Evolutionary conservation across 2,888 invertebrate genomes (phyloP), one percentile per base, ranked within the genome.

Genomic region (Parnassius smintheus): DNA sequence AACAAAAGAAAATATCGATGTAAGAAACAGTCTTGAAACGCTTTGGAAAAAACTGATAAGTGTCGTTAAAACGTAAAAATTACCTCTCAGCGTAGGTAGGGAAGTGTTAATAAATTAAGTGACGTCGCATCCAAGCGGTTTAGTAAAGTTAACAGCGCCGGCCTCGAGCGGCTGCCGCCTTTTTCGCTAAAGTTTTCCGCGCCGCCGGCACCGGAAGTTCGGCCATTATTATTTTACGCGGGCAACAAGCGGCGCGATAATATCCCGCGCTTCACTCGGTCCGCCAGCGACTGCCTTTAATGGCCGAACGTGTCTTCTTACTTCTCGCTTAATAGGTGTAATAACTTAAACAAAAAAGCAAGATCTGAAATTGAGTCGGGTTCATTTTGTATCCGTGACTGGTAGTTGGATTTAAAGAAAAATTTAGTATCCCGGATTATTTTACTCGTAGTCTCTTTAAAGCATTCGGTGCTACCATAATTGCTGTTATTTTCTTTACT

Each of bases 171-270:
- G 86, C 89, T 89, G 88, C 88, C 79, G 89, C 84, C 82, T 88
- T 89, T 89, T 89, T 89, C 87, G 85, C 82, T 79, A 79, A 88
- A 89, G 85, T 90, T 91, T 49, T 86, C 89, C 86, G 77, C 88
- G 89, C 88, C 87, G 82, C 81, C 89, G 92, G 92, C 92, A 89
- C 91, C 92, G 89, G 93, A 92, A 92, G 90, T 92, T 92, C 85
- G 83, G 81, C 89, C 91, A 92, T 92, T 92, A 92, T 92, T 91
- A 92, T 92, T 92, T 92, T 91, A 92, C 91, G 92, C 92, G 90
- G 89, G 85, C 87, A 89, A 91, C 92, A 92, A 92, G 91, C 92
- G 89, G 91, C 81, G 92, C 91, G 92, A 92, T 92, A 92, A 92
- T 92, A 91, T 88, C 84, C 88, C 77, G 80, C 85, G 84, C 85